A percentile compares a stretch with the other conserved stretches of the same genome.
These are phyloP conservation scores for Tachina lurida DNA, from an alignment of 2,888 invertebrate species.

Conservation along the genomic window DNA sequence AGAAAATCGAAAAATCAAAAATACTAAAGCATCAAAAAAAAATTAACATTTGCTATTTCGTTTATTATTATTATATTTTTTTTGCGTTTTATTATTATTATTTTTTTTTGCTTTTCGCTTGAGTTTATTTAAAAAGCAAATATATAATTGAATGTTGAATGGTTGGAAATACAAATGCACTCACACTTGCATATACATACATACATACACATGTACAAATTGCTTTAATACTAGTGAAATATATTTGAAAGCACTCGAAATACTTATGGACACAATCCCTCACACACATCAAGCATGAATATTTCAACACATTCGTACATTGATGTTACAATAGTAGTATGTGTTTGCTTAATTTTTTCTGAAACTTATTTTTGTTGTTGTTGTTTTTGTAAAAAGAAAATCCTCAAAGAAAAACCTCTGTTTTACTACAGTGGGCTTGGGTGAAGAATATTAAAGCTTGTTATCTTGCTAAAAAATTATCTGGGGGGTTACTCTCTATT, in stretches of 20 bases:
- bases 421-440: conserved; percentile 5
- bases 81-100: conserved; percentile 7
- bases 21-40: conserved; percentile 58
- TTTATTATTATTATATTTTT: no score
- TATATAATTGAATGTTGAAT: conserved; percentile 65
- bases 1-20: conserved; percentile 70
- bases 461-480: no score
- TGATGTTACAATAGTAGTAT: conserved; percentile 8
- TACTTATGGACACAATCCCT: conserved; percentile 1
- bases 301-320: conserved; percentile 1
- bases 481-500: no score
- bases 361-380: conserved; percentile 14
- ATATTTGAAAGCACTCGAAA: conserved; percentile 56
- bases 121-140: conserved; percentile 68
- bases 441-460: neutral
- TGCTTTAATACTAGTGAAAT: conserved; percentile 18
- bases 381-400: conserved; percentile 22
- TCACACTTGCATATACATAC: neutral
- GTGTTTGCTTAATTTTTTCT: conserved; percentile 54
- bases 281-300: neutral
- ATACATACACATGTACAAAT: conserved; percentile 12
- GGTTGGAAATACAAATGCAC: conserved; percentile 21
- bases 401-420: conserved; percentile 6
- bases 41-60: conserved; percentile 66
- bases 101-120: conserved; percentile 31